Conservation (phyloP, 2,113 vertebrate species). For the Empidonax alnorum region DNA sequence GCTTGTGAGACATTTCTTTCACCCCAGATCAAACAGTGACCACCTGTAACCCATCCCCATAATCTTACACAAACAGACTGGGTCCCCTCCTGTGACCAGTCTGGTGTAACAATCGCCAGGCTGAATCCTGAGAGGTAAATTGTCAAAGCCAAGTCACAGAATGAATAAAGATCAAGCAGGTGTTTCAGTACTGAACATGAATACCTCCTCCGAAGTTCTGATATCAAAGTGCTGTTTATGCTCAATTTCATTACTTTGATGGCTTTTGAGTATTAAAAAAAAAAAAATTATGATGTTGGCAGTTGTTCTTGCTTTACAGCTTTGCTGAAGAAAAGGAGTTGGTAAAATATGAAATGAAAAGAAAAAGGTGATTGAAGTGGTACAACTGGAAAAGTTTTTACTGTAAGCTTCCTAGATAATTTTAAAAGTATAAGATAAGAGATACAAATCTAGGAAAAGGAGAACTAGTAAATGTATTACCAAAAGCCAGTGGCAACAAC, state of each 20-base stretch:
- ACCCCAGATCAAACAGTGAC: conserved; percentile 31
- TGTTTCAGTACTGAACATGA: conserved; percentile 1
- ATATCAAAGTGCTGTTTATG: not conserved
- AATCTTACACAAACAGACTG: not conserved
- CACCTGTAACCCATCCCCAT: conserved; percentile 47
- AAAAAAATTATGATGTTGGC: not conserved
- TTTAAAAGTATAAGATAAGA: not conserved
- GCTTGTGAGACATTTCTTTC: conserved; percentile 51
- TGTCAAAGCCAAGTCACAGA: not conserved
- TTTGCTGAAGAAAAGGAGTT: not conserved
- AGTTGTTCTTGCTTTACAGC: not conserved
- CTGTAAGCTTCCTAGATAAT: not conserved
- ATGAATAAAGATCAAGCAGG: conserved; percentile 7
- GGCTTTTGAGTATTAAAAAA: not conserved
- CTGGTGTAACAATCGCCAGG: not conserved
- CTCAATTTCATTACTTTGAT: not conserved
- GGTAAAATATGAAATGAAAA: not conserved
- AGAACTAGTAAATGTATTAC: not conserved
- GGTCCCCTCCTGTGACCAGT: not conserved
- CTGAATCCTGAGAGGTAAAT: conserved; percentile 29
- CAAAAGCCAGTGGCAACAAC: not conserved
- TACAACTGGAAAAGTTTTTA: not conserved
- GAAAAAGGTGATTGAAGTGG: not conserved
- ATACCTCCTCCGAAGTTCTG: not conserved
- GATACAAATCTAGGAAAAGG: not conserved